Evolutionary conservation across 2,888 invertebrate genomes (phyloP), one percentile per base, ranked within the genome.

Genomic region (Ochlodes sylvanus): DNA sequence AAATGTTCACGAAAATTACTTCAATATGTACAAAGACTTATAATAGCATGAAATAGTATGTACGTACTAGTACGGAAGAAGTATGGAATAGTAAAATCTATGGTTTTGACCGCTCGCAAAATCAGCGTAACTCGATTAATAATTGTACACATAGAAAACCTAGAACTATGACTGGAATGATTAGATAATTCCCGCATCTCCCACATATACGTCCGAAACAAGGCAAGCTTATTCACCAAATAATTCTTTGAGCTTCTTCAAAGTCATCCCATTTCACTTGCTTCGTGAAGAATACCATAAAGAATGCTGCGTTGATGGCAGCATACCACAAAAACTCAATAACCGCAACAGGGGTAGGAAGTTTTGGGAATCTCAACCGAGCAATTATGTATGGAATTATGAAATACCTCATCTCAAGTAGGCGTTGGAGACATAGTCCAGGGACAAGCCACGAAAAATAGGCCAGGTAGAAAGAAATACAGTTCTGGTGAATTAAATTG

Each of bases 341-440:
- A 2, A 84, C 0, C 1, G 94, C 77, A 2, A 96, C 79, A 27
- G 93, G 87, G 77, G 89, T 88, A 0, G 86, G 83, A 0, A 94
- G 91, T 3, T 93, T 88, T 5, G 94, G 76, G 70, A 93, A 87
- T 70, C 97, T 95, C 14, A 98, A 80, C 65, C 99, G 94, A 71
- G 97, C 95, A 63, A 99, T 89, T 34, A 98, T 89, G 82, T 96
- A 99, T 0, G 99, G 99, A 42, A 98, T 89, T 47, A 99, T 95
- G 86, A 98, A 99, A 84, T 99, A 99, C n/a, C 99, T 95, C 42
- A 98, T 94, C 85, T 99, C 99, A 3, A 99, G 88, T 74, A 99
- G 91, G 76, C 95, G 95, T 79, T 99, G 99, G 9, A 98, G 96
- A 0, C 96, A 94, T 12, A 98, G 84, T 15, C 95, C 95, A 2